Base-by-base conservation (phyloP, 2,888 invertebrate species). In the Cantharis flavilabris region DNA sequence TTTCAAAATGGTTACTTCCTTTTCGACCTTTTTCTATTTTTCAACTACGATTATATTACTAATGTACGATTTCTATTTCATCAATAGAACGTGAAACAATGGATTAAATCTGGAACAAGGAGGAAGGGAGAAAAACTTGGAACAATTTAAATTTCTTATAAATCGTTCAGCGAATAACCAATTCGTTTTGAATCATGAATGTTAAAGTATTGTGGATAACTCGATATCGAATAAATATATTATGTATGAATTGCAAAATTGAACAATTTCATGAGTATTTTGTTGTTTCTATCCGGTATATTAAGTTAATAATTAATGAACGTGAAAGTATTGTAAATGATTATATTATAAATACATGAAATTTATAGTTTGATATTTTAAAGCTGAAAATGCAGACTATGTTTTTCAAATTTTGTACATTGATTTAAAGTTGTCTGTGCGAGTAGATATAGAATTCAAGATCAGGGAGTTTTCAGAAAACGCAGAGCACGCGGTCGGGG, bases 1-100 rank as follows among this genome's bases (percentile, higher is more conserved):
- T 65, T 75, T 65, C 62, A 18, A 71, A 76, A 72, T 76, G 23
- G 76, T 72, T 76, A 72, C 72, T 76, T 76, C 76, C 75, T 69
- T 62, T 69, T 70, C 14, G 69, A 76, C 69, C 76, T 72, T 75
- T 76, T 69, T 62, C 76, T 13, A 33, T 63, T 69, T 49, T 69
- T 30, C 65, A n/a, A n/a, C n/a, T 49, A n/a, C 5, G 11, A 13
- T 13, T 13, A n/a, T 49, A 49, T 49, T 69, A 63, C 76, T 69
- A 67, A 71, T 23, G 65, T 67, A 67, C 71, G 71, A 75, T 71
- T 71, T 67, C 67, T 71, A 71, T 67, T 71, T 49, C 49, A 49
- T 33, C 49, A 23, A 23, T 23, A 23, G 23, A 20, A 20, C 3
- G 23, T 7, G 5, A 23, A 23, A 23, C 23, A 23, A 23, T 20